Base-by-base conservation (phyloP, 2,797 vertebrate species). In the Glyptemys insculpta region DNA sequence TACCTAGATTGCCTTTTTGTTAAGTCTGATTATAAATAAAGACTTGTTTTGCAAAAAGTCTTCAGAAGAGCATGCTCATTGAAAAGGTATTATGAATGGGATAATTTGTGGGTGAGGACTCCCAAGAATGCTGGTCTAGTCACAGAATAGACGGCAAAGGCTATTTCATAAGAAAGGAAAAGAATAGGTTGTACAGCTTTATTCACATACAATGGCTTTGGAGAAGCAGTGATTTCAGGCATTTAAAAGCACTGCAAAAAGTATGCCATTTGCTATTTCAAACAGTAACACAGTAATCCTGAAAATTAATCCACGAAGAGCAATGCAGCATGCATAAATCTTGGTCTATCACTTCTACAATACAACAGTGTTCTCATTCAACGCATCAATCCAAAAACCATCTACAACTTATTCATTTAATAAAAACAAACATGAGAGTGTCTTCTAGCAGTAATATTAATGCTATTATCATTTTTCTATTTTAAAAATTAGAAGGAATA, bases 231-330 rank as follows among this genome's bases (percentile, higher is more conserved):
- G 2, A 94, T 93, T 94, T 94, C 54, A 95, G 57, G n/a, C 34
- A 82, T 90, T 96, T 94, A 54, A 97, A 97, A 91, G 74, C 94
- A 87, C 47, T 83, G 87, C 41, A 88, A 52, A 94, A 95, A 96
- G n/a, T 92, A 89, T 79, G 91, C 54, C 81, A 87, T 57, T 53
- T 50, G 74, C 31, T 81, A 87, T 81, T 93, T 34, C 57, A 93
- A 95, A 90, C 37, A 94, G 49, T 12, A 6, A 50, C 41, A 96
- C 84, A 88, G 85, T 82, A 86, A 79, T 79, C 44, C 81, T 91
- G 90, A 90, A 97, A 93, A 94, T 92, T 84, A 94, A 94, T 92
- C 82, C 72, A 95, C 87, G 86, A 94, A 50, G 72, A 92, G 72
- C 37, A 93, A 91, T 87, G 49, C 74, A 74, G 91, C 57, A 44